Evolutionary conservation across 2,888 invertebrate genomes (phyloP).

Genomic region (Microctonus brassicae): DNA sequence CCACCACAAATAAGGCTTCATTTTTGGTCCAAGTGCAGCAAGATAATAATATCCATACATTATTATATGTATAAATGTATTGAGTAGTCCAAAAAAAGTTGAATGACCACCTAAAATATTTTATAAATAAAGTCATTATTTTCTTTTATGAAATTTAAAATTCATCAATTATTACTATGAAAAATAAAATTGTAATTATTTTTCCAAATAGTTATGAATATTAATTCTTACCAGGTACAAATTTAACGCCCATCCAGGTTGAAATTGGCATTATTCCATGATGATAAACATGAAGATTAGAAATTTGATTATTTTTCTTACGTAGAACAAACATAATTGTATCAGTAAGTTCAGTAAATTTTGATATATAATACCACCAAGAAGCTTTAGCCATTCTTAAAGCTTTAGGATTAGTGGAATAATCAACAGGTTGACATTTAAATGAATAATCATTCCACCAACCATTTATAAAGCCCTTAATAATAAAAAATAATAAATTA

Average conservation of each 20-base stretch:
- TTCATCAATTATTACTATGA: slow-evolving; percentile 3
- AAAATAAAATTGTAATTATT: too few species aligned
- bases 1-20: slow-evolving; percentile 95
- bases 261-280: slow-evolving; percentile 96
- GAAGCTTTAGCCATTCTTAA: slow-evolving; percentile 84
- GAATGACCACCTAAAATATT: slow-evolving; percentile 84
- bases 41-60: slow-evolving; percentile 95
- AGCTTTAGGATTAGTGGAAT: slow-evolving; percentile 77
- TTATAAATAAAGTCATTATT: too few species aligned
- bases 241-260: slow-evolving; percentile 92
- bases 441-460: slow-evolving; percentile 76
- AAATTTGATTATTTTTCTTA: slow-evolving; percentile 90
- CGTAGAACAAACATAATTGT: slow-evolving; percentile 95
- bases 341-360: slow-evolving; percentile 94
- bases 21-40: slow-evolving; percentile 88
- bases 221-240: slow-evolving; percentile 87
- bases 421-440: slow-evolving; percentile 86
- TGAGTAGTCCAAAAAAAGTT: slow-evolving; percentile 92
- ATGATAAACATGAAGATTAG: slow-evolving; percentile 93
- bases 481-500: neutral
- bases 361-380: slow-evolving; percentile 96
- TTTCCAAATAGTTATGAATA: too few species aligned
- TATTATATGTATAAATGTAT: slow-evolving; percentile 94
- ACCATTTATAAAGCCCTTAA: slow-evolving; percentile 44
- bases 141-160: too few species aligned